phyloP scores from a whole-genome alignment of 2,797 vertebrate genomes.

The Acanthopagrus latus region DNA sequence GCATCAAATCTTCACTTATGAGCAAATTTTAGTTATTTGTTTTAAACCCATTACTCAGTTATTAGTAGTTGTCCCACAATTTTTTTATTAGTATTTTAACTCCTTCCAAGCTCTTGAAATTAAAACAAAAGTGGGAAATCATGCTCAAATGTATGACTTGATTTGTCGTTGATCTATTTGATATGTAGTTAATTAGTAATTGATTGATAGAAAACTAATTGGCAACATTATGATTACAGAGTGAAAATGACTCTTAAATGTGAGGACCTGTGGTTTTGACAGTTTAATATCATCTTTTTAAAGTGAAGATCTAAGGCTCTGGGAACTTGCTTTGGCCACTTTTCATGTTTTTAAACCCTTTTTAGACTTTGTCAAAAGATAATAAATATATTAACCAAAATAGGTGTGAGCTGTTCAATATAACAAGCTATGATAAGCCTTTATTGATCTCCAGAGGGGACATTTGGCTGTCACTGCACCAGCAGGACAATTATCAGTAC shows the following conservation, averaged over 20 bases:
- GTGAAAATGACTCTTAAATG: not conserved
- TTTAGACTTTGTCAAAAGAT: not conserved
- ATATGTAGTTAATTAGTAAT: not conserved
- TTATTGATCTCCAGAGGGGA: no score
- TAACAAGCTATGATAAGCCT: no score
- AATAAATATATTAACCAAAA: not conserved
- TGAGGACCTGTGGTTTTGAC: not conserved
- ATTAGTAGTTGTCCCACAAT: not conserved
- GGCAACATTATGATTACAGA: not conserved
- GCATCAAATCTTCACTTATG: not conserved
- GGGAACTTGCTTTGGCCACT: not conserved
- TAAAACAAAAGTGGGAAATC: not conserved
- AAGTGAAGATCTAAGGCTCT: not conserved
- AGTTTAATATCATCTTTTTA: not conserved
- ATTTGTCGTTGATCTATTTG: not conserved
- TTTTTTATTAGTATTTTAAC: not conserved
- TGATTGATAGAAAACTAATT: not conserved
- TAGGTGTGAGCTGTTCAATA: no score
- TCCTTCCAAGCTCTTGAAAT: not conserved
- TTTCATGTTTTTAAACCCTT: no score
- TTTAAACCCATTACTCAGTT: not conserved
- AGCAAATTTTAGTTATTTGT: not conserved
- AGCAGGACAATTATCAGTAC: not conserved
- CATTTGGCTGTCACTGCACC: no score
- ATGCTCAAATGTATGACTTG: not conserved